These are phyloP conservation scores for Malurus splendens DNA, from an alignment of 2,797 vertebrate species.

Conservation along the genomic window DNA sequence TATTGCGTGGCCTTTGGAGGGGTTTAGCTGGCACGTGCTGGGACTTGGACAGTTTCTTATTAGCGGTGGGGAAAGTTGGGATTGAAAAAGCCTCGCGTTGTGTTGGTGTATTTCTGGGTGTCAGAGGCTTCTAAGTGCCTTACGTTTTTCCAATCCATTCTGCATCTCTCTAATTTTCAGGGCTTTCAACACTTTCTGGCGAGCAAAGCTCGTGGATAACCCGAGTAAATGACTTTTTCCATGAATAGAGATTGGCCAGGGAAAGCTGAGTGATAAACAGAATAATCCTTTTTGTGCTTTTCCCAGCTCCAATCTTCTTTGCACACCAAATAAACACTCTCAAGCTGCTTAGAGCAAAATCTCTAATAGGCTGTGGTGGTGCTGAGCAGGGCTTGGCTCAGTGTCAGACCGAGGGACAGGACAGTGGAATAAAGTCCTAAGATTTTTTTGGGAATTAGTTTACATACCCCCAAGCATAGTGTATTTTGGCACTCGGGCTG, in stretches of 20 bases:
- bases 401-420: slow-evolving; percentile 40
- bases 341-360: slow-evolving; percentile 67
- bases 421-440: slow-evolving; percentile 48
- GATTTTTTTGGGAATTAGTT: slow-evolving; percentile 41
- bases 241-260: slow-evolving; percentile 61
- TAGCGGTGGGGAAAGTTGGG: slow-evolving; percentile 13
- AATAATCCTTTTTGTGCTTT: slow-evolving; percentile 65
- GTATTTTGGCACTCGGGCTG: slow-evolving; percentile 53
- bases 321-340: slow-evolving; percentile 70
- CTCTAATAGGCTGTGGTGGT: slow-evolving; percentile 58
- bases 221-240: slow-evolving; percentile 62
- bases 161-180: slow-evolving; percentile 59
- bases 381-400: slow-evolving; percentile 47
- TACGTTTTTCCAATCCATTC: slow-evolving; percentile 46
- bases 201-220: slow-evolving; percentile 60
- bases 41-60: slow-evolving; percentile 23
- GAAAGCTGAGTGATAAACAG: slow-evolving; percentile 64
- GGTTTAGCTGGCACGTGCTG: slow-evolving; percentile 24
- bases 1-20: slow-evolving; percentile 21
- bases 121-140: slow-evolving; percentile 54
- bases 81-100: not conserved
- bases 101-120: slow-evolving; percentile 2
- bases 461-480: slow-evolving; percentile 60
- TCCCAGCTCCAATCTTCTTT: slow-evolving; percentile 65
- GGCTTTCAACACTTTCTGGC: slow-evolving; percentile 50